Evolutionary conservation across 2,113 vertebrate species (phyloP), one percentile per base, ranked within the genome.

Genomic region (Abramis brama): DNA sequence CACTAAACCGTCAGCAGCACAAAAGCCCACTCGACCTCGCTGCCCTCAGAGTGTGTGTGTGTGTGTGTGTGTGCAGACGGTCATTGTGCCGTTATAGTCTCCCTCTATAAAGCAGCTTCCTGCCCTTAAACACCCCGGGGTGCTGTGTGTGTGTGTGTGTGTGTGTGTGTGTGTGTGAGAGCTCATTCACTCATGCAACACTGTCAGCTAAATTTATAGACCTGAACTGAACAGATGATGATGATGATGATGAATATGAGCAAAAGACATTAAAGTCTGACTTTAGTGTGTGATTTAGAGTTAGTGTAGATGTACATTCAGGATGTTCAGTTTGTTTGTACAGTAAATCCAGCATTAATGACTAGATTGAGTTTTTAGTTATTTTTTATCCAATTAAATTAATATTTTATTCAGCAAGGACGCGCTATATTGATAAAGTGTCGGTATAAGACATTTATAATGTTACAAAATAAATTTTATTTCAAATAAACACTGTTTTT

Each of bases 101-200:
- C 92, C 86, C 91, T 87, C 92, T 94, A 94, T 94, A 94, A 95
- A 94, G 91, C 90, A 83, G 91, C 92, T 94, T 94, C 94, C 94
- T 94, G 91, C 89, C 84, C 90, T 92, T 92, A 94, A 57, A 95
- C 91, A 92, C 92, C 91, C 91, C 90, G 87, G 87, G 92, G 91
- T 92, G 90, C 91, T 90, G 43, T 43, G 43, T 43, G 43, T 43
- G 43, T 43, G 8, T 43, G 43, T 43, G 39, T 43, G 39, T 43
- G 39, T 43, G 39, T 43, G 39, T 43, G 39, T 8, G 39, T 8
- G 39, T 39, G 39, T 39, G 39, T 43, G 27, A 30, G 91, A 94
- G 92, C 84, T 94, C 50, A 19, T 17, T 17, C 5, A 52, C 50
- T 15, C 25, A 12, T 25, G n/a, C 60, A 27, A 13, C 60, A 13